phyloP scores from a whole-genome alignment of 1,140 invertebrate species.

The Trichonephila clavipes region DNA sequence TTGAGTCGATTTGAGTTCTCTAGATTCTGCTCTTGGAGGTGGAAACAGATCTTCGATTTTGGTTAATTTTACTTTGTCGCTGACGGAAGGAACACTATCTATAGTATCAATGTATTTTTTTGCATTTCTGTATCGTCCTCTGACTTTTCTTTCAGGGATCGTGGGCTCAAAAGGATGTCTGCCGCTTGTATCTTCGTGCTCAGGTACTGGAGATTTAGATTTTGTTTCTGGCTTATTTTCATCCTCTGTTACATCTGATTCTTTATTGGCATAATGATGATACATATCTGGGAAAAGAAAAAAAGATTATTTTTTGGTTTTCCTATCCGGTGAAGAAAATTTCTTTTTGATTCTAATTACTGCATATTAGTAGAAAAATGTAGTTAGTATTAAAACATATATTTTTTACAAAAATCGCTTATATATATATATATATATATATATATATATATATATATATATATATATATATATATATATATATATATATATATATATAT shows the following conservation, averaged over 20 bases:
- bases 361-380: too few species aligned
- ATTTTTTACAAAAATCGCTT: too few species aligned
- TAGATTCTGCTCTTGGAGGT: slow-evolving; percentile 63
- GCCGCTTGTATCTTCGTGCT: slow-evolving; percentile 30
- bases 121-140: neutral
- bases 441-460: too few species aligned
- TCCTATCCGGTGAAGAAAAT: too few species aligned
- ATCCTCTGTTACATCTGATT: neutral
- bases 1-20: slow-evolving; percentile 23
- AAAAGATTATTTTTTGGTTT: neutral
- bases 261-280: neutral
- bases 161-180: neutral
- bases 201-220: neutral
- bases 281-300: neutral
- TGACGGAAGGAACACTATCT: neutral
- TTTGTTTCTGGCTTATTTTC: neutral
- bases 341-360: too few species aligned
- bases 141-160: neutral
- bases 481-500: too few species aligned
- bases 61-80: neutral
- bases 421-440: too few species aligned
- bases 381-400: too few species aligned
- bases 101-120: neutral
- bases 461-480: too few species aligned
- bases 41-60: slow-evolving; percentile 56